These are phyloP conservation scores for Chelidonichthys spinosus DNA, from an alignment of 2,797 vertebrate species.

Conservation along the genomic window DNA sequence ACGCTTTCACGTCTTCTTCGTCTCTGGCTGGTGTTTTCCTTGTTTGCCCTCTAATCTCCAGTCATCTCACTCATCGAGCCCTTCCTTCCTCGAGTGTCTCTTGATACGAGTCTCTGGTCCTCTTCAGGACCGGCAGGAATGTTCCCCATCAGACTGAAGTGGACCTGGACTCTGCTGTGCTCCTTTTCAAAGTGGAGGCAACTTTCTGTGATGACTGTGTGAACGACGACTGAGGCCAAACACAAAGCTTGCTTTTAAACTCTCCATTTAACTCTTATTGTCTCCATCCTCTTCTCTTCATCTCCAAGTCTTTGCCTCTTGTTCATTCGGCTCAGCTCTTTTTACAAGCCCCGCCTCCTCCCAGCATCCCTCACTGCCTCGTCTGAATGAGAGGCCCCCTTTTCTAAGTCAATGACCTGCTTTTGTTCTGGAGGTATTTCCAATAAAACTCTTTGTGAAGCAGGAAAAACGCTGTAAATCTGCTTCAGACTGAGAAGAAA, in stretches of 20 bases:
- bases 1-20: slow-evolving; percentile 22
- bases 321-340: slow-evolving; percentile 38
- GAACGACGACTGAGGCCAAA: slow-evolving; percentile 60
- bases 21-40: slow-evolving; percentile 23
- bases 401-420: slow-evolving; percentile 62
- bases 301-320: slow-evolving; percentile 15
- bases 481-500: neutral
- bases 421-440: slow-evolving; percentile 41
- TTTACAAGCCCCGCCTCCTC: slow-evolving; percentile 30
- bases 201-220: slow-evolving; percentile 57
- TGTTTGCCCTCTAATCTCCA: slow-evolving; percentile 20
- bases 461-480: slow-evolving; percentile 6
- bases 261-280: slow-evolving; percentile 44
- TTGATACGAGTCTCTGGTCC: slow-evolving; percentile 14
- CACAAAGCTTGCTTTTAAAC: slow-evolving; percentile 61
- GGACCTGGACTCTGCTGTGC: slow-evolving; percentile 51
- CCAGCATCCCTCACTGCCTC: slow-evolving; percentile 23
- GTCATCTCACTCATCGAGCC: neutral
- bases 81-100: neutral
- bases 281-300: slow-evolving; percentile 39
- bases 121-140: slow-evolving; percentile 46
- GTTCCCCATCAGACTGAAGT: slow-evolving; percentile 46
- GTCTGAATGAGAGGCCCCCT: slow-evolving; percentile 60
- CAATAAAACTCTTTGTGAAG: slow-evolving; percentile 17
- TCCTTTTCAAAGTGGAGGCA: slow-evolving; percentile 61